Conservation (phyloP, 2,888 invertebrate genomes). For the Ophonus ardosiacus region DNA sequence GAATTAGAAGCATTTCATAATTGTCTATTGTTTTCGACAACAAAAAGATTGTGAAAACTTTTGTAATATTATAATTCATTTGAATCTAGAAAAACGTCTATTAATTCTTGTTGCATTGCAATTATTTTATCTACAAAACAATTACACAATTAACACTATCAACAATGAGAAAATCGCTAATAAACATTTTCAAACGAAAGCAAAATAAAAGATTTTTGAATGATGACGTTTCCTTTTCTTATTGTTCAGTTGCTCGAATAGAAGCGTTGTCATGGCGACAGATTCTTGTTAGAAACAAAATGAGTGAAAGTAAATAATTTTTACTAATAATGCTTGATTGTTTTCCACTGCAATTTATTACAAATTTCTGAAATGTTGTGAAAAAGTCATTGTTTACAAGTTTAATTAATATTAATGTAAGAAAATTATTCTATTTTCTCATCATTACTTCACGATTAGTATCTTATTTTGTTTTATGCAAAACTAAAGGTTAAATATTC, state of each 20-base stretch:
- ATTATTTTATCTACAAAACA: background rate
- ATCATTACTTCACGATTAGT: background rate
- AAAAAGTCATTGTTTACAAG: background rate
- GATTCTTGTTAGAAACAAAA: background rate
- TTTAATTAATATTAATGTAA: conserved; percentile 8
- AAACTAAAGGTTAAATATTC: background rate
- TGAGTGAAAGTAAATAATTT: conserved; percentile 20
- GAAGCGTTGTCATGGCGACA: background rate
- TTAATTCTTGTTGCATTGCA: background rate
- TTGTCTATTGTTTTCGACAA: background rate
- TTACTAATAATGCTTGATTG: background rate
- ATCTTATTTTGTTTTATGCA: background rate
- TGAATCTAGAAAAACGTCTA: background rate
- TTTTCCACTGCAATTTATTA: background rate
- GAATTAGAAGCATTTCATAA: background rate
- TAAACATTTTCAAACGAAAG: background rate
- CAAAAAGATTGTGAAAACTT: background rate
- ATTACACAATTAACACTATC: background rate
- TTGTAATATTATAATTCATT: background rate
- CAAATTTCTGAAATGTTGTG: background rate
- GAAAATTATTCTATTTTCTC: background rate
- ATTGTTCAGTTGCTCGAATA: background rate
- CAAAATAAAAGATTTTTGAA: background rate
- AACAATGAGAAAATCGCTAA: background rate
- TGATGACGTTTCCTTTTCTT: background rate